Evolutionary conservation across 23 tunicate genomes (phyloP).

Genomic region (Botrylloides violaceus): DNA sequence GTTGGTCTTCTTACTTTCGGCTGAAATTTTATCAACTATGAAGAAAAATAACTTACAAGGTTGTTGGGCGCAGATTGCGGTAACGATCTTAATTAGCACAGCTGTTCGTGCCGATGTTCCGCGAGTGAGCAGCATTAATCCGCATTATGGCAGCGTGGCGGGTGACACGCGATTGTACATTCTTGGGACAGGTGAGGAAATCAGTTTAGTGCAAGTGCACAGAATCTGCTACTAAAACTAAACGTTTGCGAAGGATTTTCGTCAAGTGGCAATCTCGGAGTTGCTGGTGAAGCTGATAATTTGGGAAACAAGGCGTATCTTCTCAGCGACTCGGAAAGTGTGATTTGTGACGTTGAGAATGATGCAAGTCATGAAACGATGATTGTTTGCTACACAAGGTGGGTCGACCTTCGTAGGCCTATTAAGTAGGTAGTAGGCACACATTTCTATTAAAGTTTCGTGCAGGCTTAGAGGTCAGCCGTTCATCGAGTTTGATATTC

Average conservation of each 20-base stretch:
- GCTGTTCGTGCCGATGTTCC: too few relatives aligned
- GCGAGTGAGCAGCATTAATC: neutral
- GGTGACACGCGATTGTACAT: conserved; percentile 16
- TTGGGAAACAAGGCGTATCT: conserved; percentile 28
- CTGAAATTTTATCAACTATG: too few relatives aligned
- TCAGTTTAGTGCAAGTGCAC: neutral
- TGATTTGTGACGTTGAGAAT: conserved; percentile 33
- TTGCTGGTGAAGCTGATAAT: neutral
- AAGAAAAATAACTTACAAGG: too few relatives aligned
- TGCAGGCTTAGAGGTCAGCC: too few relatives aligned
- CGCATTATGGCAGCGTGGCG: conserved; percentile 1
- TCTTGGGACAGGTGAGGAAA: conserved; percentile 1
- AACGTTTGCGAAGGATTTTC: conserved; percentile 11
- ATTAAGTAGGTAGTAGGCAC: neutral
- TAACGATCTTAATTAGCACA: too few relatives aligned
- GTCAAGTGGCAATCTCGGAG: conserved; percentile 12
- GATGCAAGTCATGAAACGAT: conserved; percentile 32
- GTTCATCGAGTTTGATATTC: too few relatives aligned
- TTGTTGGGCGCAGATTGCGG: too few relatives aligned
- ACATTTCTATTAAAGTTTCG: neutral
- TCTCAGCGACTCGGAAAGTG: conserved; percentile 20
- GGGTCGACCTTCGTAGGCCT: neutral
- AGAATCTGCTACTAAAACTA: too few relatives aligned
- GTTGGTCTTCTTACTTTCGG: too few relatives aligned
- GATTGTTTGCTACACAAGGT: conserved; percentile 35